phyloP scores from a whole-genome alignment of 1,140 invertebrate species.

The Caenorhabditis brenneri region DNA sequence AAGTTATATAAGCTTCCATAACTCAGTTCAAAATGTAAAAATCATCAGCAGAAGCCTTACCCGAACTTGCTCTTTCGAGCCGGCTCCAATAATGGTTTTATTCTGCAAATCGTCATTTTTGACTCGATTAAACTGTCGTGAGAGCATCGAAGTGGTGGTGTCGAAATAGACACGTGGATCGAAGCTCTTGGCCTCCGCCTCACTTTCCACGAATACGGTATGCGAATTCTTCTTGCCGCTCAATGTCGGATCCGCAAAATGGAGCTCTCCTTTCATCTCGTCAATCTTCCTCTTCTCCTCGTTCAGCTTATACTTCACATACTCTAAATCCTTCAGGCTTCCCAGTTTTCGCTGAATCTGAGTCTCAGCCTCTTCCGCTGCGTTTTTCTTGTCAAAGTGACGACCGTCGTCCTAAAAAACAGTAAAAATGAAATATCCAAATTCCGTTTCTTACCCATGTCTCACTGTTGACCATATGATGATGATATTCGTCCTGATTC shows the following conservation, averaged over 20 bases:
- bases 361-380: slow-evolving; percentile 74
- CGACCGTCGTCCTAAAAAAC: slow-evolving; percentile 42
- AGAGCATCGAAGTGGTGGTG: slow-evolving; percentile 79
- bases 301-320: slow-evolving; percentile 83
- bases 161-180: slow-evolving; percentile 79
- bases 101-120: slow-evolving; percentile 76
- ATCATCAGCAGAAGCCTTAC: no score
- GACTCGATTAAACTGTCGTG: slow-evolving; percentile 78
- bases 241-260: slow-evolving; percentile 78
- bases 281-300: slow-evolving; percentile 87
- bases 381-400: slow-evolving; percentile 51
- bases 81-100: slow-evolving; percentile 68
- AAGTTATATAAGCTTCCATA: no score
- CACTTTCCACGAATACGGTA: slow-evolving; percentile 81
- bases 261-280: slow-evolving; percentile 81
- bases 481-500: slow-evolving; percentile 98
- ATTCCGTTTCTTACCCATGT: slow-evolving; percentile 75
- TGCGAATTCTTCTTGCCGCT: slow-evolving; percentile 79
- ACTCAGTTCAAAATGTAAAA: no score
- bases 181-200: slow-evolving; percentile 77
- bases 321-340: slow-evolving; percentile 88
- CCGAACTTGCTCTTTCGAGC: slow-evolving; percentile 60
- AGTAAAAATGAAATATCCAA: not conserved
- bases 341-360: slow-evolving; percentile 84
- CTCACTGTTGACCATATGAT: slow-evolving; percentile 94